Conservation (phyloP, 2,113 vertebrate genomes). For the Narcine bancroftii region DNA sequence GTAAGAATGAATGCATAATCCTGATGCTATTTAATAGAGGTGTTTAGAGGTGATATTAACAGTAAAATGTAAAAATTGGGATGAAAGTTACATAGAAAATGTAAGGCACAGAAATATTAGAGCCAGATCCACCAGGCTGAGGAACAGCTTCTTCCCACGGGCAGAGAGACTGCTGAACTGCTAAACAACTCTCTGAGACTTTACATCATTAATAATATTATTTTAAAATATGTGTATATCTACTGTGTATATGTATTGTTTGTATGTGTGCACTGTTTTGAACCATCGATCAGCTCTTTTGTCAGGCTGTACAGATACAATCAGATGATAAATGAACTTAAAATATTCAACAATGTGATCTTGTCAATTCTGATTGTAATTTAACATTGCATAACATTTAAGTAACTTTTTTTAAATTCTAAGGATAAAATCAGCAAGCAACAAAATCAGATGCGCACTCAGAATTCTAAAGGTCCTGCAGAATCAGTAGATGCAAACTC, state of each 20-base stretch:
- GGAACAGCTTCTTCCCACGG: no score
- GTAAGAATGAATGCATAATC: not conserved
- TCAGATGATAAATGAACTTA: no score
- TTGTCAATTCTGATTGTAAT: not conserved
- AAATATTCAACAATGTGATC: not conserved
- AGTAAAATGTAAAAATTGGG: not conserved
- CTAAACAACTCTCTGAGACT: no score
- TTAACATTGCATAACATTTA: not conserved
- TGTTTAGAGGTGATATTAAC: not conserved
- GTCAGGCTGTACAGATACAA: no score
- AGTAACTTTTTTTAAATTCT: not conserved
- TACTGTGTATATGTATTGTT: no score
- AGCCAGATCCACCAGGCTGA: no score
- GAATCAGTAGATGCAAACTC: not conserved
- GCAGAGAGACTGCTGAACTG: no score
- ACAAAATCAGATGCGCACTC: not conserved
- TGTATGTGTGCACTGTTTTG: no score
- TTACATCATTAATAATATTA: no score
- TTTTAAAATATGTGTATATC: no score
- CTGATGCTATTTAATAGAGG: not conserved
- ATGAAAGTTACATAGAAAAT: not conserved
- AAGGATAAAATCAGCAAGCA: not conserved
- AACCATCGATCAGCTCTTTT: no score
- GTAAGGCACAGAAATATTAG: no score
- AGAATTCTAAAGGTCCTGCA: not conserved